Base-by-base conservation (phyloP, 2,113 vertebrate genomes). In the Sitta europaea region DNA sequence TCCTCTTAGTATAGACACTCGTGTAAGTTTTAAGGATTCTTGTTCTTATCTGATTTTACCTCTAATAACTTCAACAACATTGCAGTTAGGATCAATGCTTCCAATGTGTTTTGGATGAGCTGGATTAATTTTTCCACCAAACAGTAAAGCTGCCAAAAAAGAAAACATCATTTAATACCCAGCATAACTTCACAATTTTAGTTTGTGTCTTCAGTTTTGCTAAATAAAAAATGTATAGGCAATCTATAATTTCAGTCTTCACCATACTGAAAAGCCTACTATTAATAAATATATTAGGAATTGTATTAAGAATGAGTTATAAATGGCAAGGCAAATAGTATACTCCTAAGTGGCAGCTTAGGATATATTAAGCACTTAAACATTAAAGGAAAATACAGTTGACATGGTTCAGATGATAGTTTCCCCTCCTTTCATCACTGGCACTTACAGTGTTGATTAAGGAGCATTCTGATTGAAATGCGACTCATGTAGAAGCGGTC, bases 401-500 rank as follows among this genome's bases (percentile, higher is more conserved):
- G 80, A 78, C 9, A 31, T 5, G 71, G 36, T 73, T 47, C 47
- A 90, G 36, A 58, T 78, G n/a, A 70, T 50, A 23, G 31, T n/a
- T 63, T 74, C 77, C 82, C 57, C 22, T 71, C 55, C 47, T 81
- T 94, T 42, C 19, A 66, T 33, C 58, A 82, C 5, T 11, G 18
- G 86, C 70, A 98, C 99, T 98, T 96, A 99, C 99, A 99, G 98
- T 99, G 99, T 96, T 99, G 99, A 98, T 99, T 99, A 48, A 99
- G 98, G 89, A 99, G 97, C 99, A 99, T 99, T 96, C 99, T 97
- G 97, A 99, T 99, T 94, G 99, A 99, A 95, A 99, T 99, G 88
- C 99, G 98, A 95, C 99, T 99, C 99, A 99, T 99, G 97, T 99
- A 99, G 98, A 99, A 99, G 76, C 99, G 99, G 94, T 99, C 99